Percentiles rank a stretch among this genome's conserved stretches.
Evolutionary conservation across 2,888 invertebrate genomes (phyloP).

Genomic region (Bruchidius siliquastri): DNA sequence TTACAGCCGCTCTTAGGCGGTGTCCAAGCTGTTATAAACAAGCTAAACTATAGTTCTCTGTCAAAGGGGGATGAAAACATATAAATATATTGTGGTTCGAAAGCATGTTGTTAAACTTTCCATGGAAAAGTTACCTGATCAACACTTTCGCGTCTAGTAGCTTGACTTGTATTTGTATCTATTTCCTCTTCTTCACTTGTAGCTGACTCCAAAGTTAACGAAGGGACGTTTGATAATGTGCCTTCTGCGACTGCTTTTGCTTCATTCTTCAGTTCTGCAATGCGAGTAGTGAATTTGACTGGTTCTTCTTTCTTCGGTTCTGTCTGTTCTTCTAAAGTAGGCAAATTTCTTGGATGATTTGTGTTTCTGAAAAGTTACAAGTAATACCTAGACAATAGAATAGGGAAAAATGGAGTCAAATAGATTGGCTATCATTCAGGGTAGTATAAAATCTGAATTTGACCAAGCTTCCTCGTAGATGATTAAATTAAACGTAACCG

Average conservation of each 20-base stretch:
- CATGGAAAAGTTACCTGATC: neutral
- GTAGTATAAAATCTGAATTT: no score
- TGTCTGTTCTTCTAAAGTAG: neutral
- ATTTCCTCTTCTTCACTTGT: neutral
- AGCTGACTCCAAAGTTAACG: neutral
- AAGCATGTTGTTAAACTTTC: no score
- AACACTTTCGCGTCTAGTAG: neutral
- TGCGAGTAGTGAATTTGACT: neutral
- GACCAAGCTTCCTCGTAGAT: no score
- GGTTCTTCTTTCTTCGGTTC: conserved; percentile 4
- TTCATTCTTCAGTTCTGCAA: neutral
- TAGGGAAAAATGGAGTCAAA: no score
- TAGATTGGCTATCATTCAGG: no score
- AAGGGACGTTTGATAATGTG: neutral
- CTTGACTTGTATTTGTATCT: neutral
- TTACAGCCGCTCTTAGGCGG: no score
- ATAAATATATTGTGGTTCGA: no score
- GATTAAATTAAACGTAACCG: no score
- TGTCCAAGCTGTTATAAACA: no score
- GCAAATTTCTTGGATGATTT: neutral
- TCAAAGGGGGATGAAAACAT: no score
- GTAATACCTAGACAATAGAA: no score
- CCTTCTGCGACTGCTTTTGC: neutral
- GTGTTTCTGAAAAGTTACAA: neutral
- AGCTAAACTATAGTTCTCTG: no score